These are phyloP conservation scores for Saturnia japonica DNA, from an alignment of 2,888 invertebrate genomes.

Conservation along the genomic window DNA sequence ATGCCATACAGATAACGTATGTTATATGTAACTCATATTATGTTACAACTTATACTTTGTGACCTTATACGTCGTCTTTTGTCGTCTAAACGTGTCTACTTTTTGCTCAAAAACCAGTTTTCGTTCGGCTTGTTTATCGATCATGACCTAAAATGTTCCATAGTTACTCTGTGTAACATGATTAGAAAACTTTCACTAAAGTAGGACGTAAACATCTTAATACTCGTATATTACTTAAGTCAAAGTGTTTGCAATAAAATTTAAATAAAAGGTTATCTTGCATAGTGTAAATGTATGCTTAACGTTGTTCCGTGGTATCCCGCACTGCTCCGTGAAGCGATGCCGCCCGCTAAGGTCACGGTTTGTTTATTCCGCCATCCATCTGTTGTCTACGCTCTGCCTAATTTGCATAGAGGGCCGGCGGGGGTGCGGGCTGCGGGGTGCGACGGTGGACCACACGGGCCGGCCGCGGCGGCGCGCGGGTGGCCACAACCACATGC, in stretches of 20 bases:
- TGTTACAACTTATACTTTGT: neutral
- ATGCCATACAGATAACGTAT: slow-evolving; percentile 30
- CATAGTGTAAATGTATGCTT: slow-evolving; percentile 14
- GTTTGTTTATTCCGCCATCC: slow-evolving; percentile 81
- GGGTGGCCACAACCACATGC: slow-evolving; percentile 81
- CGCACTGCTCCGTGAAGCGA: slow-evolving; percentile 5
- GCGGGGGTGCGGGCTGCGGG: slow-evolving; percentile 44
- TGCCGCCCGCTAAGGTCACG: slow-evolving; percentile 66
- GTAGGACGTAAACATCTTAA: neutral
- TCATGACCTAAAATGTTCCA: slow-evolving; percentile 47
- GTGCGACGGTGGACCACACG: slow-evolving; percentile 77
- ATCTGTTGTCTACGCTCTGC: slow-evolving; percentile 80
- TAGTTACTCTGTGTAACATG: neutral
- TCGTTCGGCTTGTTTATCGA: slow-evolving; percentile 45
- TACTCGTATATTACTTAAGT: neutral
- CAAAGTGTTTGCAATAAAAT: neutral
- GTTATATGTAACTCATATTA: slow-evolving; percentile 24
- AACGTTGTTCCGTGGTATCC: slow-evolving; percentile 8
- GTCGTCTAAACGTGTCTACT: neutral
- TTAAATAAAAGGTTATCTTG: neutral
- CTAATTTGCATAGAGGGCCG: slow-evolving; percentile 81
- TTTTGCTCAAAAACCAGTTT: slow-evolving; percentile 49
- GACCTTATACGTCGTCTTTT: neutral
- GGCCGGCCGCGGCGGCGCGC: slow-evolving; percentile 78
- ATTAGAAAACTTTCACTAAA: slow-evolving; percentile 4